Evolutionary conservation across 2,888 invertebrate species (phyloP).

Genomic region (Pasiphila rectangulata): DNA sequence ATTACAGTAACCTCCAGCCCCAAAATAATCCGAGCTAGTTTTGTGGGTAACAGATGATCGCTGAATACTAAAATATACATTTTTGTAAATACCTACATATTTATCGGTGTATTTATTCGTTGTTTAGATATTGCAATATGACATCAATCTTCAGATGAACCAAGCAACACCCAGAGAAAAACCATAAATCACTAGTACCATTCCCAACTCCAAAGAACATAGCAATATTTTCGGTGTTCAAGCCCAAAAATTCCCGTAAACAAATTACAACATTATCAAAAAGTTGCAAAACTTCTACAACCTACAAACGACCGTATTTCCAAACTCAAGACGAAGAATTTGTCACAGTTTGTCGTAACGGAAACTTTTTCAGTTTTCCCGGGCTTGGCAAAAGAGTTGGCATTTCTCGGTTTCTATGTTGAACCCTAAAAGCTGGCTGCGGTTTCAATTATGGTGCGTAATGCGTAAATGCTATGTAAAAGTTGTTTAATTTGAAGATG

Average conservation of each 20-base stretch:
- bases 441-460: constrained; percentile 51
- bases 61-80: too few relatives aligned
- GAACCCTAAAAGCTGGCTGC: constrained; percentile 20
- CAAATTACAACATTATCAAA: not conserved
- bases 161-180: too few relatives aligned
- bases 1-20: too few relatives aligned
- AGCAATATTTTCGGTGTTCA: too few relatives aligned
- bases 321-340: constrained; percentile 19
- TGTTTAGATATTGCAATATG: too few relatives aligned
- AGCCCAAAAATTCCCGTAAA: not conserved
- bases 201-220: too few relatives aligned
- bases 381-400: constrained; percentile 25
- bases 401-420: constrained; percentile 15
- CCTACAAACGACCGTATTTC: constrained; percentile 14
- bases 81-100: too few relatives aligned
- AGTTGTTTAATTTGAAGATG: constrained; percentile 32
- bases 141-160: too few relatives aligned
- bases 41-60: too few relatives aligned
- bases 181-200: too few relatives aligned
- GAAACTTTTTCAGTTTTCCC: constrained; percentile 26
- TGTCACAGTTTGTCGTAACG: constrained; percentile 23
- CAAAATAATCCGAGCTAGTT: too few relatives aligned
- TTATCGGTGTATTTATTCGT: too few relatives aligned
- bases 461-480: constrained; percentile 51
- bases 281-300: constrained; percentile 8